Conservation (phyloP, 2,797 vertebrate genomes). For the Eurystomus glaucurus region DNA sequence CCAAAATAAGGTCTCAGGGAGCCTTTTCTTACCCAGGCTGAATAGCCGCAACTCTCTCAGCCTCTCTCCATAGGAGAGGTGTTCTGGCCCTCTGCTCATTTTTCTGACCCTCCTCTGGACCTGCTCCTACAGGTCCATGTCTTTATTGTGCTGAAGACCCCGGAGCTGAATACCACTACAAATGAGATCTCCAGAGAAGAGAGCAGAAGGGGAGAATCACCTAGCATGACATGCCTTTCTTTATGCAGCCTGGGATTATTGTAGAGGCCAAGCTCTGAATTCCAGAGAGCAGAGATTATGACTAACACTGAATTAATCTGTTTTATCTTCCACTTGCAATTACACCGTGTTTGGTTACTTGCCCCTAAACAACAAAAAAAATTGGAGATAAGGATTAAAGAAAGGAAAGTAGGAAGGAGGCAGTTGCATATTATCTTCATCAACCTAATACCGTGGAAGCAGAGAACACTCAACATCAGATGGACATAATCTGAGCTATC, state of each 20-base stretch:
- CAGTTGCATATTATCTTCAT: background rate
- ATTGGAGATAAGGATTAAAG: background rate
- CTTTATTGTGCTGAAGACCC: background rate
- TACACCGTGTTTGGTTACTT: background rate
- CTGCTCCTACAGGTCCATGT: too few species aligned
- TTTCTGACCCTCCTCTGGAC: too few species aligned
- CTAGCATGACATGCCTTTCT: background rate
- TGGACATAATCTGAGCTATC: background rate
- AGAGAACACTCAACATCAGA: background rate
- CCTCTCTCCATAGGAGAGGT: background rate
- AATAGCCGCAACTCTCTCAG: background rate
- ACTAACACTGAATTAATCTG: background rate
- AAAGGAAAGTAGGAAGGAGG: background rate
- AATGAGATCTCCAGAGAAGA: background rate
- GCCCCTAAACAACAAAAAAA: background rate
- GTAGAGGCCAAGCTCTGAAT: background rate
- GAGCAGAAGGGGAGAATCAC: background rate
- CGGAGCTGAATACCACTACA: background rate
- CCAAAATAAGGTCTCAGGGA: rapidly evolving
- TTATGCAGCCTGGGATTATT: background rate
- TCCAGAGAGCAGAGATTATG: background rate
- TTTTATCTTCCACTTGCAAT: background rate
- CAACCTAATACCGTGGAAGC: background rate
- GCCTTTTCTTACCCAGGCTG: background rate
- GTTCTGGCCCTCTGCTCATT: background rate